phyloP scores from a whole-genome alignment of 2,888 invertebrate species.

The Suillia variegata region DNA sequence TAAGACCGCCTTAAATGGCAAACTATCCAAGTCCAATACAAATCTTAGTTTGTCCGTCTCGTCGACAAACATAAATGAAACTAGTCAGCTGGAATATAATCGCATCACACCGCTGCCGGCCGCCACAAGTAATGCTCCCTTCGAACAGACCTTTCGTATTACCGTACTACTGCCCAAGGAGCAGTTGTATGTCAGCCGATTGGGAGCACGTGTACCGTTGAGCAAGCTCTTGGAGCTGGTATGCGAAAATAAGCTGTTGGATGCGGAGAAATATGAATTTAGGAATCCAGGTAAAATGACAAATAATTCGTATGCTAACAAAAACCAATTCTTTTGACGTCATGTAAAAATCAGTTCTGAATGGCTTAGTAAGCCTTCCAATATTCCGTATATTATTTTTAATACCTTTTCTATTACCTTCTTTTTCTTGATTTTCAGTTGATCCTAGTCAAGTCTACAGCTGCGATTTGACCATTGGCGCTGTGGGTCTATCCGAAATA shows the following conservation, averaged over 20 bases:
- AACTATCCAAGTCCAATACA: slow-evolving; percentile 55
- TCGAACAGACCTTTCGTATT: slow-evolving; percentile 61
- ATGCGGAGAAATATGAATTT: slow-evolving; percentile 74
- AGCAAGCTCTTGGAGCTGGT: slow-evolving; percentile 74
- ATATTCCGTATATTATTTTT: background rate
- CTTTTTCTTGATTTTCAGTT: slow-evolving; percentile 36
- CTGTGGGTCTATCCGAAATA: slow-evolving; percentile 61
- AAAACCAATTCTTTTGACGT: background rate
- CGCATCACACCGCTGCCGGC: slow-evolving; percentile 58
- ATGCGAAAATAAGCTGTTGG: slow-evolving; percentile 78
- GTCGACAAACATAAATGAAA: slow-evolving; percentile 53
- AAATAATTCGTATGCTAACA: background rate
- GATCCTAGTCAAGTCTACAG: slow-evolving; percentile 61
- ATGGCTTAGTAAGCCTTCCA: background rate
- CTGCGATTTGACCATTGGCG: slow-evolving; percentile 59
- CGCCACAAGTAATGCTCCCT: slow-evolving; percentile 60
- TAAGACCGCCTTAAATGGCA: slow-evolving; percentile 49
- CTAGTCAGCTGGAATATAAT: slow-evolving; percentile 62
- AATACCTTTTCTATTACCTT: background rate
- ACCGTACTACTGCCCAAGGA: slow-evolving; percentile 77
- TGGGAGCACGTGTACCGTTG: slow-evolving; percentile 72
- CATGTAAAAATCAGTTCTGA: background rate
- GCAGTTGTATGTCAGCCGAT: slow-evolving; percentile 77
- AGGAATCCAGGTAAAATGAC: slow-evolving; percentile 71
- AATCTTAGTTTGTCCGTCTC: slow-evolving; percentile 49